Conservation (phyloP, 2,113 vertebrate species). For the Turnix velox region DNA sequence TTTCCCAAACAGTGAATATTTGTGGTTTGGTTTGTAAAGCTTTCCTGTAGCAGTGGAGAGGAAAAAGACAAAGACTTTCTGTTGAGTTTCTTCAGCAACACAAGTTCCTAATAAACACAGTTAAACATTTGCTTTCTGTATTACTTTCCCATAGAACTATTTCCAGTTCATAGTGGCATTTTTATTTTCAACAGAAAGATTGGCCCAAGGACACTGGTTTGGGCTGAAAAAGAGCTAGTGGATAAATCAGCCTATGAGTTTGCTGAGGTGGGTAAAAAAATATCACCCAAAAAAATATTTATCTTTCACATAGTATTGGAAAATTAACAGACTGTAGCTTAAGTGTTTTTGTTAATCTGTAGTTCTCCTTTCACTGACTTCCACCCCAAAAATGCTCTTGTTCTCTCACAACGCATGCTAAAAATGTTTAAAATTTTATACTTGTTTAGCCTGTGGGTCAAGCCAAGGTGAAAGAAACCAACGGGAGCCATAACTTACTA, state of each 20-base stretch:
- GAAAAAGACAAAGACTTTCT: not conserved
- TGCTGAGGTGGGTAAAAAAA: conserved; percentile 82
- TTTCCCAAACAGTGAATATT: not conserved
- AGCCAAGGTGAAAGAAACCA: not conserved
- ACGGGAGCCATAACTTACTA: not conserved
- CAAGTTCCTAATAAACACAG: not conserved
- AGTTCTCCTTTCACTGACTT: not conserved
- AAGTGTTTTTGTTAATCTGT: not conserved
- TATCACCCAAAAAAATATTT: not conserved
- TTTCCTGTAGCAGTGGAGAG: not conserved
- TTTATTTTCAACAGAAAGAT: conserved; percentile 80
- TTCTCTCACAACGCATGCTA: not conserved
- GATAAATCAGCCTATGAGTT: conserved; percentile 92
- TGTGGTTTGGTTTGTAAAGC: not conserved
- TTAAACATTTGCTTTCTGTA: accelerated
- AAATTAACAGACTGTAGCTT: not conserved
- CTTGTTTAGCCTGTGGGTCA: not conserved
- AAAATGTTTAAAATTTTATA: not conserved
- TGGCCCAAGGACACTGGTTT: conserved; percentile 89
- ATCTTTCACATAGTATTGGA: not conserved
- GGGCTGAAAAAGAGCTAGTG: conserved; percentile 93
- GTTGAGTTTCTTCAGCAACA: not conserved
- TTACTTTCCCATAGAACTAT: not conserved
- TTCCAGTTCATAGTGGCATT: not conserved
- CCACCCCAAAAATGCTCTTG: not conserved